Evolutionary conservation across 2,888 invertebrate species (phyloP).

Genomic region (Willowsia nigromaculata): DNA sequence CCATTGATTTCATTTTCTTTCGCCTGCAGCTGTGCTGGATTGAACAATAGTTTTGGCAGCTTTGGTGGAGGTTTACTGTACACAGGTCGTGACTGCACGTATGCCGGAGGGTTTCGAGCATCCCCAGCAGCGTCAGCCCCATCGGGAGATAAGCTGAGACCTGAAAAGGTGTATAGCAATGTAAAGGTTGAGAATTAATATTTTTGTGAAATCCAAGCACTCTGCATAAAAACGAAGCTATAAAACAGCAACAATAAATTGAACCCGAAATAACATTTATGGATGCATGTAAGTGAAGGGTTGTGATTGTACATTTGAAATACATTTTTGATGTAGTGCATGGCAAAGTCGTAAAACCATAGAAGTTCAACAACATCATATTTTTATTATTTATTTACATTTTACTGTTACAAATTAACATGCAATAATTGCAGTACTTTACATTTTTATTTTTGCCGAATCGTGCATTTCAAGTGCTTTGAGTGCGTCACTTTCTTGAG

Average conservation of each 20-base stretch:
- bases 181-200: background rate
- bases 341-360: background rate
- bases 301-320: background rate
- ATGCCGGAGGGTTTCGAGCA: conserved; percentile 73
- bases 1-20: conserved; percentile 66
- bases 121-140: conserved; percentile 72
- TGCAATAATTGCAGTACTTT: conserved; percentile 25
- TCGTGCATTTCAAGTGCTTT: background rate
- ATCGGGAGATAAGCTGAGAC: conserved; percentile 28
- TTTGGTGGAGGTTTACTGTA: conserved; percentile 79
- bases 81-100: conserved; percentile 79
- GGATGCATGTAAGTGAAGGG: background rate
- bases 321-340: conserved; percentile 1
- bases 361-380: conserved; percentile 19
- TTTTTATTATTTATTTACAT: conserved; percentile 31
- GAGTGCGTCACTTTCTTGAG: background rate
- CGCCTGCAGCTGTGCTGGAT: conserved; percentile 59
- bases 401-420: conserved; percentile 32
- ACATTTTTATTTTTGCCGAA: background rate
- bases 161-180: background rate
- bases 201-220: background rate
- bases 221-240: background rate
- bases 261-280: background rate
- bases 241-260: background rate
- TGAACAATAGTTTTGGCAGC: conserved; percentile 74